Conservation (phyloP, 2,797 vertebrate species). For the Clarias laeviceps region DNA sequence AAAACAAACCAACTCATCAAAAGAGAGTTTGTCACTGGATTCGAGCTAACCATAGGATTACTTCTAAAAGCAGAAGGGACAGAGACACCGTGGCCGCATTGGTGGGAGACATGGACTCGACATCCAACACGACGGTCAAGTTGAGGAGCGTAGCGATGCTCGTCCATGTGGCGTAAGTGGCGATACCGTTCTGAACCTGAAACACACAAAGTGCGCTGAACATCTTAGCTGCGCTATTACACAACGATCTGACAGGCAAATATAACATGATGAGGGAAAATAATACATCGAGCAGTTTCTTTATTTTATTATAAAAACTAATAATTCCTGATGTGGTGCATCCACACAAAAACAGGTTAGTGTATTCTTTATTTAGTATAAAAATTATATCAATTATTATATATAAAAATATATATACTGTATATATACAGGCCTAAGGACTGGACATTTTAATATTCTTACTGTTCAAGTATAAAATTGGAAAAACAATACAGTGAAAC, state of each 20-base stretch:
- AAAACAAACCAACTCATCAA: no score
- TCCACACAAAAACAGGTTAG: neutral
- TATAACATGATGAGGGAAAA: neutral
- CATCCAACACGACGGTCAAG: conserved; percentile 75
- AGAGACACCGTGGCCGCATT: conserved; percentile 71
- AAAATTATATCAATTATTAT: neutral
- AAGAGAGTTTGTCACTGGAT: neutral
- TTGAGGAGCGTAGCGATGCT: conserved; percentile 82
- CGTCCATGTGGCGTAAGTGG: conserved; percentile 80
- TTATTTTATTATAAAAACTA: neutral
- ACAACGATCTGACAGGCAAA: neutral
- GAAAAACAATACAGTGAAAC: neutral
- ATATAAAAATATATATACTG: neutral
- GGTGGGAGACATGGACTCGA: conserved; percentile 67
- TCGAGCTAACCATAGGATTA: conserved; percentile 67
- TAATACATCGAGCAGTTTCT: neutral
- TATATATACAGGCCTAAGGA: no score
- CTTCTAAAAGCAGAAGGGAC: conserved; percentile 70
- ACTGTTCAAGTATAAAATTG: neutral
- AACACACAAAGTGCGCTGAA: neutral
- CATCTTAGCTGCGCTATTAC: neutral
- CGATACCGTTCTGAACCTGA: conserved; percentile 85
- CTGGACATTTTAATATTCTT: neutral
- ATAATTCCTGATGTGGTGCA: neutral
- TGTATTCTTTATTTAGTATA: neutral